Evolutionary conservation across 2,888 invertebrate genomes (phyloP), one percentile per base, ranked within the genome.

Genomic region (Drosophila maculinotata): DNA sequence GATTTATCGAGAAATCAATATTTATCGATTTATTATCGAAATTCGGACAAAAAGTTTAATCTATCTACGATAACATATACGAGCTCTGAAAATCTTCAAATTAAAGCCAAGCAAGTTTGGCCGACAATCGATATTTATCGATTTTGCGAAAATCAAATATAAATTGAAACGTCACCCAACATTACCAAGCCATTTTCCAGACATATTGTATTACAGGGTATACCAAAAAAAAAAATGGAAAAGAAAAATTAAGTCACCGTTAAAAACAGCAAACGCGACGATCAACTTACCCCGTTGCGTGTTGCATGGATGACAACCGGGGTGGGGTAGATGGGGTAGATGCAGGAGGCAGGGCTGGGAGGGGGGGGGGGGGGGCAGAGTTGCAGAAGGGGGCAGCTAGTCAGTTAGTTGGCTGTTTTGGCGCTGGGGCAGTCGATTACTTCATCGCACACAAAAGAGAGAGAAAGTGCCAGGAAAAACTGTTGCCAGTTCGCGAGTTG

Each of bases 381-480:
- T n/a, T n/a, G n/a, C n/a, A n/a, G 1, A 3, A 8, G 0, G 12
- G 42, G 23, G 10, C 7, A 3, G 8, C 14, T 6, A 7, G 8
- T 9, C 15, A 9, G 4, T 14, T 26, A 44, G 25, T 9, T n/a
- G n/a, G 2, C n/a, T 20, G 51, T 0, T 23, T 26, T 17, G 30
- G 41, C 26, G 36, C 38, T 57, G 69, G 48, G 49, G 58, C 57
- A 66, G 63, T 39, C 74, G 72, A 79, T 83, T 83, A 83, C 81
- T 83, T 83, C 87, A 83, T 84, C 81, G 71, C 3, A 48, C 35
- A 36, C 33, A 36, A 26, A 35, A 72, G 69, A 69, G 81, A 78
- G 83, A 85, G 85, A 81, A 85, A 85, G 81, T 81, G 83, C 39
- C 79, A 81, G 80, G 80, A 81, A 81, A 80, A 85, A 81, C 84